Conservation (phyloP, 2,888 invertebrate genomes). For the Cylloceria caligata region DNA sequence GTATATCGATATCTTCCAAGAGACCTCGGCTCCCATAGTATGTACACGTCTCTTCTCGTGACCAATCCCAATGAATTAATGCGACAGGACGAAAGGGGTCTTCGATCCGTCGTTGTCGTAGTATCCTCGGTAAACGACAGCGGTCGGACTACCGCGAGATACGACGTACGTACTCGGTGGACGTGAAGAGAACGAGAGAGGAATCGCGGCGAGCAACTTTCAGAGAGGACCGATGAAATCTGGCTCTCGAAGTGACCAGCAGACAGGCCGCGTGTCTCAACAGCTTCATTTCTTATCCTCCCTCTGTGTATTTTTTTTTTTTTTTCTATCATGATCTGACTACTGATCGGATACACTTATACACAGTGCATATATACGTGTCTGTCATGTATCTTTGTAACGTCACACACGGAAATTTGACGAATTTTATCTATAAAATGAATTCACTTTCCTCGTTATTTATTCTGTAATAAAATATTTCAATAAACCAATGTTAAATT, state of each 20-base stretch:
- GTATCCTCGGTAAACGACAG: conserved; percentile 61
- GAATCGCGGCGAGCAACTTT: background rate
- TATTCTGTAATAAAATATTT: background rate
- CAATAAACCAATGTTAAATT: too few species aligned
- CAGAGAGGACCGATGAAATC: conserved; percentile 58
- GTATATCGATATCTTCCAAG: conserved; percentile 51
- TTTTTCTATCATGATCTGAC: conserved; percentile 29
- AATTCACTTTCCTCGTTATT: background rate
- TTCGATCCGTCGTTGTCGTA: conserved; percentile 58
- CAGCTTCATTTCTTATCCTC: conserved; percentile 64
- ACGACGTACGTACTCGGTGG: conserved; percentile 23
- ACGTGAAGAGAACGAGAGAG: conserved; percentile 19
- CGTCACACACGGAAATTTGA: conserved; percentile 42
- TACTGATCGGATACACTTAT: conserved; percentile 43
- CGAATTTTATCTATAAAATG: background rate
- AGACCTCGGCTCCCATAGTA: conserved; percentile 30
- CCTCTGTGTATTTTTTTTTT: conserved; percentile 25
- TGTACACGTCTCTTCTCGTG: conserved; percentile 18
- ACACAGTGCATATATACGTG: conserved; percentile 27
- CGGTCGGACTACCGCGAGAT: conserved; percentile 63
- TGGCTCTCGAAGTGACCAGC: conserved; percentile 53
- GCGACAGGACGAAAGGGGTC: conserved; percentile 58
- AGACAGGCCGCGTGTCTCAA: conserved; percentile 35
- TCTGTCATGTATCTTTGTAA: conserved; percentile 25
- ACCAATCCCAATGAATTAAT: conserved; percentile 65